Percentiles rank a stretch among this genome's conserved stretches.
Evolutionary conservation across 2,888 invertebrate species (phyloP).

Genomic region (Tetragnatha montana): DNA sequence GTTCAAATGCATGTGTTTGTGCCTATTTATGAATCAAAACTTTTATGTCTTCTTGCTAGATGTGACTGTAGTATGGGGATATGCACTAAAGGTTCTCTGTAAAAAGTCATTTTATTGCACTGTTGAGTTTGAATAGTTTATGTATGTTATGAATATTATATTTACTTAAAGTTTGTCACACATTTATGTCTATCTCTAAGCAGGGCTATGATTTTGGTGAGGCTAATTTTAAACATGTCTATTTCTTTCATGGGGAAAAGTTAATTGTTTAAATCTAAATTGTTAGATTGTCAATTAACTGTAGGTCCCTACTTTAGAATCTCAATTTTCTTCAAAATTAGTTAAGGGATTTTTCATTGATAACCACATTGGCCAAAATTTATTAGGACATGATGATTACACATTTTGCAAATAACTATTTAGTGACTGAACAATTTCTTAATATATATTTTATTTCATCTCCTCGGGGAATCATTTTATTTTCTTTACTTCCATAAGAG

Average conservation of each 20-base stretch:
- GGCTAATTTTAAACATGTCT: background rate
- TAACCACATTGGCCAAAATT: no score
- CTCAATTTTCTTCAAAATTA: no score
- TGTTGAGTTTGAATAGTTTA: slow-evolving; percentile 1
- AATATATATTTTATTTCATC: no score
- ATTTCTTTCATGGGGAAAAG: background rate
- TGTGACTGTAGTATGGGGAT: background rate
- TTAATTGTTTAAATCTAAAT: background rate
- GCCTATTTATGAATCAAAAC: background rate
- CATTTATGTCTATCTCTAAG: background rate
- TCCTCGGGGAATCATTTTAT: no score
- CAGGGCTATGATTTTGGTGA: background rate
- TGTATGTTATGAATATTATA: background rate
- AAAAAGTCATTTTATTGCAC: background rate
- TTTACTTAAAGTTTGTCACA: background rate
- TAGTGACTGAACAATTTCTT: no score
- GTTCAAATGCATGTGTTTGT: background rate
- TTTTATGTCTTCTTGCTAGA: background rate
- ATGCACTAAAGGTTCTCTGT: background rate
- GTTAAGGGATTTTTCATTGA: no score
- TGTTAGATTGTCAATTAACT: background rate
- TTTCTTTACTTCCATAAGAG: no score
- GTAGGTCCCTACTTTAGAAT: no score
- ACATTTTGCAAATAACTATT: no score
- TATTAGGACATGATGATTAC: no score